These are phyloP conservation scores for Coelinius sp. DNA, from an alignment of 2,888 invertebrate genomes.

Conservation along the genomic window DNA sequence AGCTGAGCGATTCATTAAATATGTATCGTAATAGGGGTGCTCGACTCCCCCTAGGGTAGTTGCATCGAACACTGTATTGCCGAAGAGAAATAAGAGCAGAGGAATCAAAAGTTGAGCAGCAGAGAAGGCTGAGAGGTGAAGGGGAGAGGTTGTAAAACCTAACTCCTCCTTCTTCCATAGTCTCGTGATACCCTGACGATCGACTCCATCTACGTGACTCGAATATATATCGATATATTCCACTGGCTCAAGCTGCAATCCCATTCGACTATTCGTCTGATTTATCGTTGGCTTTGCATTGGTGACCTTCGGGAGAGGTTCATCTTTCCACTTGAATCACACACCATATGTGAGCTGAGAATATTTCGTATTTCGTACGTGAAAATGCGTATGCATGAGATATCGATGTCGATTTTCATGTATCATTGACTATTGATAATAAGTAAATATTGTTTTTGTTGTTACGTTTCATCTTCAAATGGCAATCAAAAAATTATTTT, in stretches of 20 bases:
- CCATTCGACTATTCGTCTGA: constrained; percentile 38
- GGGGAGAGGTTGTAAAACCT: not conserved
- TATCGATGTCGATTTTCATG: not conserved
- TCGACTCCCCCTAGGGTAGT: not conserved
- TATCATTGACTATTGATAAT: not conserved
- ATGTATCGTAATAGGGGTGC: constrained; percentile 40
- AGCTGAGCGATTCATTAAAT: constrained; percentile 45
- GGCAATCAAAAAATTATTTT: constrained; percentile 29
- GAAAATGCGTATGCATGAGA: constrained; percentile 1
- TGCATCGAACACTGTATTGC: constrained; percentile 5
- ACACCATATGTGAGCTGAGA: not conserved
- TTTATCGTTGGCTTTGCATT: constrained; percentile 39
- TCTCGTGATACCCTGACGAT: constrained; percentile 38
- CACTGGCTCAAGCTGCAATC: constrained; percentile 21
- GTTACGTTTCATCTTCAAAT: constrained; percentile 5
- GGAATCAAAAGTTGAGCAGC: not conserved
- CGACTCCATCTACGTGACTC: constrained; percentile 45
- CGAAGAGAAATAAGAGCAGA: not conserved
- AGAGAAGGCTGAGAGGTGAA: not conserved
- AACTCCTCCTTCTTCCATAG: constrained; percentile 4
- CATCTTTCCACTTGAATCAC: constrained; percentile 25
- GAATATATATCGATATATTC: constrained; percentile 41
- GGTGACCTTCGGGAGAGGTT: constrained; percentile 1
- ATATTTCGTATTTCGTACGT: constrained; percentile 21
- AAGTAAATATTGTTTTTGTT: not conserved